Evolutionary conservation across 2,797 vertebrate species (phyloP).

Genomic region (Yasuhikotakia modesta): DNA sequence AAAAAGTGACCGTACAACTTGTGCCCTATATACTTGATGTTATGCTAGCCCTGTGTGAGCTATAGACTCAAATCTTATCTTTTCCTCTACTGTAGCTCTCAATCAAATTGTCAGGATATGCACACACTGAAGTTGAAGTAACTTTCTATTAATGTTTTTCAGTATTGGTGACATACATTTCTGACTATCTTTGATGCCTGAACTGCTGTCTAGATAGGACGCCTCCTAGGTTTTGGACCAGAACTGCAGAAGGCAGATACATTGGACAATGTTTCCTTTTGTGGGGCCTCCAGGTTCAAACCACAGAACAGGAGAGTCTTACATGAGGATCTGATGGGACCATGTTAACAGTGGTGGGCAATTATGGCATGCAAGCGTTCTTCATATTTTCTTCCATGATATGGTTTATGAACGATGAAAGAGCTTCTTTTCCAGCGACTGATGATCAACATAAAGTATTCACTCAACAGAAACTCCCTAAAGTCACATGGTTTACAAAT

Average conservation of each 20-base stretch:
- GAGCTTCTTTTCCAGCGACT: conserved; percentile 44
- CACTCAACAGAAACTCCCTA: conserved; percentile 33
- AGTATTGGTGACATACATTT: background rate
- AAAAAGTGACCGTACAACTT: no score
- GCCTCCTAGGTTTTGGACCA: background rate
- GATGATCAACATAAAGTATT: conserved; percentile 53
- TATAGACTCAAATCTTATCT: no score
- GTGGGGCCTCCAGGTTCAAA: conserved; percentile 65
- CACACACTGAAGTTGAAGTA: no score
- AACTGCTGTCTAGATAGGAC: background rate
- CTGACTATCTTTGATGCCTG: no score
- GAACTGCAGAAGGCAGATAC: background rate
- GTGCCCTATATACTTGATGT: no score
- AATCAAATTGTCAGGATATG: no score
- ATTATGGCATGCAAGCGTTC: conserved; percentile 37
- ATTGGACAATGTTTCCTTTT: conserved; percentile 58
- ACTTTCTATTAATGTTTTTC: background rate
- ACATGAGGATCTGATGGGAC: conserved; percentile 55
- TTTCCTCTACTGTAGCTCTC: no score
- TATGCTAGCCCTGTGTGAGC: no score
- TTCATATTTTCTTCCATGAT: conserved; percentile 52
- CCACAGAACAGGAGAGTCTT: conserved; percentile 66
- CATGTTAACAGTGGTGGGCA: conserved; percentile 53
- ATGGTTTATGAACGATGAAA: conserved; percentile 56
- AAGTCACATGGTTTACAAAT: conserved; percentile 29